Evolutionary conservation across 2,888 invertebrate genomes (phyloP), one percentile per base, ranked within the genome.

Genomic region (Monochamus alternatus): DNA sequence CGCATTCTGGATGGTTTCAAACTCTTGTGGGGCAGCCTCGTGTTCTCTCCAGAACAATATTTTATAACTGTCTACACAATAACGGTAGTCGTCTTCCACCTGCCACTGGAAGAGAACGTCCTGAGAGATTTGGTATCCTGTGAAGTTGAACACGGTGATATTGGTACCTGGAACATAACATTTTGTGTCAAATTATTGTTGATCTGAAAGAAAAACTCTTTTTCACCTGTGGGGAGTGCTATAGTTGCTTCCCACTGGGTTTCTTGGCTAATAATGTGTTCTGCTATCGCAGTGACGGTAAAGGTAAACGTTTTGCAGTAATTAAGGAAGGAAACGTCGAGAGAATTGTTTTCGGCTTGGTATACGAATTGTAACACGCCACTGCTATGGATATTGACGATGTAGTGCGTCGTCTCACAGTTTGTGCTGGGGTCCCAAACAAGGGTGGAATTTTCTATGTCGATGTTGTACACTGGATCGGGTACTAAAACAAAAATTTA

Each of bases 111-210:
- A 22, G 14, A 55, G 55, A 4, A 55, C 55, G 8, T 55, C 22
- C 3, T 14, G 3, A 14, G 3, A n/a, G 14, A 55, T 55, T 22
- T 12, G n/a, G 55, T 12, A 4, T 12, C 55, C 55, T n/a, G 22
- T 55, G 55, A 55, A 55, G 55, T 55, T 55, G 55, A 7, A n/a
- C n/a, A 55, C 14, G 7, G 55, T 55, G 55, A 55, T 55, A 7
- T 55, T 14, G 14, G 55, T 55, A n/a, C n/a, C 55, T 55, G 22
- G 55, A 55, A 22, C n/a, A 52, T n/a, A 7, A 47, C 10, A 51
- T 51, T 47, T 47, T 7, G 12, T 47, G 9, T 47, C 47, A 12
- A 12, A 10, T 47, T 9, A 3, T 47, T 9, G 9, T 7, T 8
- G 12, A 47, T 9, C 3, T 47, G 9, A 9, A 12, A 3, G 5